Conservation (phyloP, 2,113 vertebrate genomes). For the Pica pica region DNA sequence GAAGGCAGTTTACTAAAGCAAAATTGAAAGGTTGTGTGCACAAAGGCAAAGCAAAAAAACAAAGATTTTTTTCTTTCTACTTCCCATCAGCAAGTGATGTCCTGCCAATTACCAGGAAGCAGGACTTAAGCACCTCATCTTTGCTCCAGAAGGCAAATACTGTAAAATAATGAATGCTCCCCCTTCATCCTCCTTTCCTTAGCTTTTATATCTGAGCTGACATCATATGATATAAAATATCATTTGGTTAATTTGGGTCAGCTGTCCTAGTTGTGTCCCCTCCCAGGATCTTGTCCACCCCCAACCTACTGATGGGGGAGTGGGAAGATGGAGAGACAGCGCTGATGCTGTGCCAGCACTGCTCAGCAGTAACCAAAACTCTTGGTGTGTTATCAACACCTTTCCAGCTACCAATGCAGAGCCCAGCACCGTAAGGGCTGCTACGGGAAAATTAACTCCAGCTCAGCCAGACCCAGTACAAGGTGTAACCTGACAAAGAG, state of each 20-base stretch:
- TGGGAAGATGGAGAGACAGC: not conserved
- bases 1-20: not conserved
- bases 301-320: accelerated
- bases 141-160: not conserved
- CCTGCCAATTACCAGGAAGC: not conserved
- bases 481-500: not conserved
- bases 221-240: not conserved
- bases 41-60: not conserved
- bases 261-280: not conserved
- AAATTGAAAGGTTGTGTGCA: not conserved
- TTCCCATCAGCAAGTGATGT: not conserved
- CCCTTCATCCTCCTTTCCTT: not conserved
- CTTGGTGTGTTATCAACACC: not conserved
- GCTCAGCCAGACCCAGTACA: not conserved
- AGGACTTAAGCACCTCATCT: not conserved
- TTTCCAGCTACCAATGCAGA: not conserved
- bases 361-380: not conserved
- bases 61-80: not conserved
- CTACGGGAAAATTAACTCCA: not conserved
- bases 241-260: not conserved
- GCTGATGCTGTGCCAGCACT: not conserved
- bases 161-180: not conserved
- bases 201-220: not conserved
- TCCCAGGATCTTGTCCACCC: not conserved
- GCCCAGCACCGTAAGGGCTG: not conserved